Base-by-base conservation (phyloP, 2,797 vertebrate species). In the Pseudopleuronectes americanus region DNA sequence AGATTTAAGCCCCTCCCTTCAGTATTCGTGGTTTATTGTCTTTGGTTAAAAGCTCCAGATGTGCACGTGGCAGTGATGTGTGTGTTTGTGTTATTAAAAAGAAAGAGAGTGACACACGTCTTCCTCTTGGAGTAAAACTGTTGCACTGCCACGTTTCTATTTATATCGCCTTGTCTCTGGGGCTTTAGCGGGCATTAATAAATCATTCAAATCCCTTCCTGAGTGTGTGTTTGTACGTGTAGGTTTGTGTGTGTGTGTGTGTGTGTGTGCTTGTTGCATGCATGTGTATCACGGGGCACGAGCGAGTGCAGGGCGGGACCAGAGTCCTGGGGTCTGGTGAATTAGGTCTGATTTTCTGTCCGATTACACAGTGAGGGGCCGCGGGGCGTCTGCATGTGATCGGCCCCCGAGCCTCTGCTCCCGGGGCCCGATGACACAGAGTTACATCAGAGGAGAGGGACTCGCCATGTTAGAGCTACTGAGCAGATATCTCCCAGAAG, bases 301-400 rank as follows among this genome's bases (percentile, higher is more conserved):
- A 5, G 38, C 38, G 12, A 41, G 52, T 69, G 23, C 26, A 70
- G 66, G 74, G 68, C 72, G 53, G 57, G 68, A 43, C 47, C n/a
- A 47, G 65, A 71, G 63, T 57, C 70, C 74, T 14, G 26, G 65
- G 77, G 79, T 71, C 63, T 71, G 33, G 57, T 65, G 67, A 84
- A 83, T 77, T 75, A 84, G 80, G 78, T 70, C 79, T 83, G 43
- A 85, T 89, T 87, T 88, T 91, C 83, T 87, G 80, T 86, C 70
- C 77, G 86, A 89, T 86, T 89, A 83, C 76, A 87, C 86, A 81
- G 47, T 64, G 68, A 73, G 57, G 33, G 49, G 62, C 77, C 79
- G 76, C 72, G 69, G 82, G 87, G 68, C 31, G 53, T 68, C 64
- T 47, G 80, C 81, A 90, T 45, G 75, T 76, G 59, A 84, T 57